These are phyloP conservation scores for Stenolophus ochropezus DNA, from an alignment of 2,888 invertebrate species.

Conservation along the genomic window DNA sequence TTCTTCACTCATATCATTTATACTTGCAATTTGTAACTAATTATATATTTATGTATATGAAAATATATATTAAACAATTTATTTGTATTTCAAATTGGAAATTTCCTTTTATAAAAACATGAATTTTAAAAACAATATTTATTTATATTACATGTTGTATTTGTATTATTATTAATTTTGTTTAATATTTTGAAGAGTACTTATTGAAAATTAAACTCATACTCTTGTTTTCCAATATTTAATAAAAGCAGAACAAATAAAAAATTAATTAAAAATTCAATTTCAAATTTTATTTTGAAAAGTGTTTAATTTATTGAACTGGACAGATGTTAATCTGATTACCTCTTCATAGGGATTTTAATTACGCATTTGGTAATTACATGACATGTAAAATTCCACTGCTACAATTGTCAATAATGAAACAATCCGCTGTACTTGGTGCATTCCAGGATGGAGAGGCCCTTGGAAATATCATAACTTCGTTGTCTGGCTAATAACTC, in stretches of 20 bases:
- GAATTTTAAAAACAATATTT: background rate
- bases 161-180: background rate
- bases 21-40: too few relatives aligned
- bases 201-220: background rate
- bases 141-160: background rate
- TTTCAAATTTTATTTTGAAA: background rate
- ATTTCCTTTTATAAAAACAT: too few relatives aligned
- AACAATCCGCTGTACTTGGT: background rate
- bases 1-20: too few relatives aligned
- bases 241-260: background rate
- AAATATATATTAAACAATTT: too few relatives aligned
- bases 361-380: background rate
- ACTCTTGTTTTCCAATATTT: background rate
- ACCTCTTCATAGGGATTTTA: background rate
- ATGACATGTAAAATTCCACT: background rate
- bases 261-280: background rate
- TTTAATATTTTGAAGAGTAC: background rate
- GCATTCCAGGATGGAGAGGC: slow-evolving; percentile 14
- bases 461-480: slow-evolving; percentile 40
- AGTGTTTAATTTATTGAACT: background rate
- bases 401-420: background rate
- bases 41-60: too few relatives aligned
- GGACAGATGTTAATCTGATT: background rate
- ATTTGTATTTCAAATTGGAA: too few relatives aligned
- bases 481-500: slow-evolving; percentile 43